Conservation (phyloP, 2,797 vertebrate species). For the Acrossocheilus fasciatus region DNA sequence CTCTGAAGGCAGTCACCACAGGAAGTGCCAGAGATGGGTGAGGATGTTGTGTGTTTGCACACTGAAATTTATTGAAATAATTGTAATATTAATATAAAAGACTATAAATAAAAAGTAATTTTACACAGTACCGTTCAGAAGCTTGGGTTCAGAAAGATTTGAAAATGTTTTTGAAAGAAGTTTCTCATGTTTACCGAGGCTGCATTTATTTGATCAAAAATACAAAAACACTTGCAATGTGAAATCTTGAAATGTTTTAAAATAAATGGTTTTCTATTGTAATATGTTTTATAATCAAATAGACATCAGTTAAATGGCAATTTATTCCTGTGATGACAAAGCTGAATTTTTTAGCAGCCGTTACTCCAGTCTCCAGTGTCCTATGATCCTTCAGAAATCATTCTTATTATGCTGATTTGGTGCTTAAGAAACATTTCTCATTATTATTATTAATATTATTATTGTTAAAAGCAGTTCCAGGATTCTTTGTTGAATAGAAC, state of each 20-base stretch:
- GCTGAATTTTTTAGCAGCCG: neutral
- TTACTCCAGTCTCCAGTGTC: neutral
- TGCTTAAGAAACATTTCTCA: neutral
- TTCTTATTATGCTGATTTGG: neutral
- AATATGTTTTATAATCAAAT: neutral
- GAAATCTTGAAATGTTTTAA: neutral
- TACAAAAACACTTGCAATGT: neutral
- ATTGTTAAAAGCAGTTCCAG: neutral
- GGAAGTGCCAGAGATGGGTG: conserved; percentile 15
- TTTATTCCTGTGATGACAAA: neutral
- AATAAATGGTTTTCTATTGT: neutral
- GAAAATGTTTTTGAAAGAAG: neutral
- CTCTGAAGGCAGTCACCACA: conserved; percentile 32
- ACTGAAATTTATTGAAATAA: neutral
- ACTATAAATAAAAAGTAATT: neutral
- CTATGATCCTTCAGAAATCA: neutral
- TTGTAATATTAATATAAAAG: neutral
- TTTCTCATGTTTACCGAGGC: neutral
- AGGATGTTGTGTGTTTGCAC: neutral
- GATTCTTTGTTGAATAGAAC: neutral
- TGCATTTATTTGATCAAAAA: neutral
- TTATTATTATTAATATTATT: neutral
- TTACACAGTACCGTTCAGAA: neutral
- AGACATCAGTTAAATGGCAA: neutral
- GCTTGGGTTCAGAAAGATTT: neutral